phyloP scores from a whole-genome alignment of 1,140 invertebrate species.

The Drosophila quadrilineata region DNA sequence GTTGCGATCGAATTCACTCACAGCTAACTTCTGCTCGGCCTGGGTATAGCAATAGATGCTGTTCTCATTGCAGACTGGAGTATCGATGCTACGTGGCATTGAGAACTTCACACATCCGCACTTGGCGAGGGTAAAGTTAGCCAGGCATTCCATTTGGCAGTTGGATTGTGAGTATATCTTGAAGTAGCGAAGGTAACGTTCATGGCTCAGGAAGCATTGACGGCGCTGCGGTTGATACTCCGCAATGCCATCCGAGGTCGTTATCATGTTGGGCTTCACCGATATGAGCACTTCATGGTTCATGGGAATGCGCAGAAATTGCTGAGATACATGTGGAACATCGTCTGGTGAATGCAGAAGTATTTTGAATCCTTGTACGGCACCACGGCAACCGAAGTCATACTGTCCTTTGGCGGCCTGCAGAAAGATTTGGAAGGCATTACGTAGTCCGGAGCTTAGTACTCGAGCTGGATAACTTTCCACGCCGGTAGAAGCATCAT shows the following conservation, averaged over 20 bases:
- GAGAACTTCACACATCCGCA: conserved; percentile 83
- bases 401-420: conserved; percentile 83
- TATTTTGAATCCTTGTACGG: conserved; percentile 86
- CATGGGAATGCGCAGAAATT: conserved; percentile 84
- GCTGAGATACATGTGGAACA: conserved; percentile 83
- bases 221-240: conserved; percentile 81
- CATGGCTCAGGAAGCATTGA: conserved; percentile 85
- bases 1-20: conserved; percentile 82
- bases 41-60: conserved; percentile 82
- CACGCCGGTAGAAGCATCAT: conserved; percentile 80
- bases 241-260: conserved; percentile 82
- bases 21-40: conserved; percentile 83
- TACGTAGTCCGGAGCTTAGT: conserved; percentile 84
- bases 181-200: conserved; percentile 85
- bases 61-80: conserved; percentile 84
- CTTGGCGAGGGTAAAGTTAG: conserved; percentile 86
- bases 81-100: conserved; percentile 83
- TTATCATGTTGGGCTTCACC: conserved; percentile 85
- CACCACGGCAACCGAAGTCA: conserved; percentile 86
- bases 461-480: conserved; percentile 84
- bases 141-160: conserved; percentile 89
- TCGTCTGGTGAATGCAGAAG: conserved; percentile 85
- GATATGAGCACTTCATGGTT: conserved; percentile 82
- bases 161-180: conserved; percentile 89
- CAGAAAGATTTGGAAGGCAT: conserved; percentile 84